Conservation (phyloP, 2,797 vertebrate genomes). For the Macrochelys suwanniensis region DNA sequence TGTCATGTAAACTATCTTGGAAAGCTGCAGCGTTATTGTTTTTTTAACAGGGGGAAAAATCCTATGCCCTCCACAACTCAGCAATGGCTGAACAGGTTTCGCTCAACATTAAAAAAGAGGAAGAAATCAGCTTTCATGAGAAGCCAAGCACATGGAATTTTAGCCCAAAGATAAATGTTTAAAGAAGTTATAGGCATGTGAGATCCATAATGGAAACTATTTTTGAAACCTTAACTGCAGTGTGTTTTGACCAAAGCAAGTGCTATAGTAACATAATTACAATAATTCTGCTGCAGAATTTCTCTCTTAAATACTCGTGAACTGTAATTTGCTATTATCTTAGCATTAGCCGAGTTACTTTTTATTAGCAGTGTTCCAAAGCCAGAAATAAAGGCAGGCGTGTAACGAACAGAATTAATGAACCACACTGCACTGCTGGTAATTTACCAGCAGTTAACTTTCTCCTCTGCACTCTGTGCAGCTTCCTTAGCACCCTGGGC, state of each 20-base stretch:
- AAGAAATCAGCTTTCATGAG: not conserved
- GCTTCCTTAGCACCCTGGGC: not conserved
- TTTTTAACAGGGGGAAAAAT: not conserved
- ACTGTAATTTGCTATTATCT: not conserved
- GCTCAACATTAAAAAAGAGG: not conserved
- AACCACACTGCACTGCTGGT: not conserved
- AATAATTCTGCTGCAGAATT: fast-evolving
- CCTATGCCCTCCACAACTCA: no score
- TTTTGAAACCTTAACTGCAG: not conserved
- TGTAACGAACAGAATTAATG: not conserved
- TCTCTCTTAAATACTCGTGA: not conserved
- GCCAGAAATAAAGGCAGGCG: not conserved
- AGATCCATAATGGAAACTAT: not conserved
- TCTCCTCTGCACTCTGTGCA: not conserved
- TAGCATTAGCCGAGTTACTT: not conserved
- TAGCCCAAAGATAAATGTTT: fast-evolving
- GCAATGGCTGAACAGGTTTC: not conserved
- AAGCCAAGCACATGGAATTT: not conserved
- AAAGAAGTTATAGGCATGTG: not conserved
- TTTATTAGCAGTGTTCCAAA: not conserved
- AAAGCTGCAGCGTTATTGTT: not conserved
- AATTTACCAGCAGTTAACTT: not conserved
- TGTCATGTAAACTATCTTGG: not conserved
- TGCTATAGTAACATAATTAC: not conserved
- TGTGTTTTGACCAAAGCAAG: not conserved